Conservation (phyloP, 30 jellyfish, hydroid and myxozoan genomes). For the Aurelia aurita complex sp. Pacific region DNA sequence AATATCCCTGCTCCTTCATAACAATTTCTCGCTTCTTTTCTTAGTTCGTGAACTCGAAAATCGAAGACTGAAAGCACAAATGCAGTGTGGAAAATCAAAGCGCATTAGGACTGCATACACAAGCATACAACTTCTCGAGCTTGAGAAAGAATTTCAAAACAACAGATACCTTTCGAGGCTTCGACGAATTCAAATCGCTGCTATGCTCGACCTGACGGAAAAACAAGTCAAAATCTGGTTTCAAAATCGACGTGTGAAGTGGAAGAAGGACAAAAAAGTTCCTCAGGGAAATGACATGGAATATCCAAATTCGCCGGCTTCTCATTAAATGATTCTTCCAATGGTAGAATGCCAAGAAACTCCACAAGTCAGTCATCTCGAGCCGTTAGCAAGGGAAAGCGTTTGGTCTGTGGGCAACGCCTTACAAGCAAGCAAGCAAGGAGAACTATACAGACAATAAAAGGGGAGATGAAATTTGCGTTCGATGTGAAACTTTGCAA, state of each 20-base stretch:
- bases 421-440: too few relatives aligned
- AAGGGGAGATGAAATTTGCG: too few relatives aligned
- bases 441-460: too few relatives aligned
- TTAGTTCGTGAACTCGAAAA: conserved; percentile 82
- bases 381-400: too few relatives aligned
- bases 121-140: conserved; percentile 89
- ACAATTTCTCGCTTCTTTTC: not conserved
- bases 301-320: conserved; percentile 68
- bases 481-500: too few relatives aligned
- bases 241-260: conserved; percentile 93
- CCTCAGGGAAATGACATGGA: conserved; percentile 64
- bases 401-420: too few relatives aligned
- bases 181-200: conserved; percentile 95
- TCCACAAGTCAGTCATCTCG: too few relatives aligned
- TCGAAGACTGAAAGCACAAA: conserved; percentile 67
- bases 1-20: not conserved
- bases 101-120: conserved; percentile 97
- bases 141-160: conserved; percentile 90
- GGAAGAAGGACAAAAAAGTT: conserved; percentile 91
- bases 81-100: conserved; percentile 79
- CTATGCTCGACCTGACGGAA: conserved; percentile 92
- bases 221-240: conserved; percentile 97
- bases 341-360: not conserved
- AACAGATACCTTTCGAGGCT: conserved; percentile 92
- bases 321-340: conserved; percentile 13